Evolutionary conservation across 2,113 vertebrate species (phyloP).

Genomic region (Bothrops jararaca): DNA sequence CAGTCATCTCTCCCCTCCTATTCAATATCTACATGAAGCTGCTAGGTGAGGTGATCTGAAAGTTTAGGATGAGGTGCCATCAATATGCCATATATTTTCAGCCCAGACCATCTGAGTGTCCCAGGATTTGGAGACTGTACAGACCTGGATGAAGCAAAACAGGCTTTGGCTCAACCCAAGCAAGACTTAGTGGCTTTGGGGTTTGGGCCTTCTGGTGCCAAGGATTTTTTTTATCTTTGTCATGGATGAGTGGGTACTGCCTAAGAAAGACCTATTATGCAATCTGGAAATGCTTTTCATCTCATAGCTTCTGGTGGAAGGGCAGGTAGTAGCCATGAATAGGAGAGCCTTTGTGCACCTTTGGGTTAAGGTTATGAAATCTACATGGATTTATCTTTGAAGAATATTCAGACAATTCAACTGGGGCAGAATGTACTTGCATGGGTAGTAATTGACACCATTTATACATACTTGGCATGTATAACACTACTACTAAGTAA

Average conservation of each 20-base stretch:
- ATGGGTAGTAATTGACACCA: not conserved
- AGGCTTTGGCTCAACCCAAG: not conserved
- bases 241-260: not conserved
- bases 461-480: not conserved
- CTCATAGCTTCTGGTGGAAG: not conserved
- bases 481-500: not conserved
- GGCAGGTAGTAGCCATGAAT: not conserved
- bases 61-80: not conserved
- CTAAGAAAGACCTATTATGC: not conserved
- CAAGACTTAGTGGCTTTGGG: not conserved
- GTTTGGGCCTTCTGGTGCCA: not conserved
- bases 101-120: not conserved
- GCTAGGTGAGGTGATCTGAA: not conserved
- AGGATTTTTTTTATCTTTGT: not conserved
- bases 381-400: not conserved
- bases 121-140: not conserved
- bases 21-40: not conserved
- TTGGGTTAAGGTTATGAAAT: not conserved
- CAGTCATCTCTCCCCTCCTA: not conserved
- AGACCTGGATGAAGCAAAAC: not conserved
- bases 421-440: not conserved
- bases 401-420: not conserved
- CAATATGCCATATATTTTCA: not conserved
- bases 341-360: not conserved
- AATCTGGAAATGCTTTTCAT: not conserved